A percentile compares a stretch with the other conserved stretches of the same genome.
Conservation (phyloP, 2,888 invertebrate genomes). For the Suillia variegata region DNA sequence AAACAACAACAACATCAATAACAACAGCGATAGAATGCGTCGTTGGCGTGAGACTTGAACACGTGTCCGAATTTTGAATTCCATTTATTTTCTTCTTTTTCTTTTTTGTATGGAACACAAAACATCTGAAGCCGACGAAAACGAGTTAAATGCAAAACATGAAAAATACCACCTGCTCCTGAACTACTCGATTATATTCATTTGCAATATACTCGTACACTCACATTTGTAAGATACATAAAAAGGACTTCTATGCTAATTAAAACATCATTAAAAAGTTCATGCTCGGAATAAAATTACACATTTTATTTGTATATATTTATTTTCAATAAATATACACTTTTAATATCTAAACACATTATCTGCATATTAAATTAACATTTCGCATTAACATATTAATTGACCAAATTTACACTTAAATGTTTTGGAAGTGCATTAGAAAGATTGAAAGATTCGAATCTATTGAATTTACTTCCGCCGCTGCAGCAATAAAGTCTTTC, state of each 20-base stretch:
- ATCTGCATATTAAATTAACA: neutral
- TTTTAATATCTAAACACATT: too few relatives aligned
- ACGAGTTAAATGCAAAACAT: neutral
- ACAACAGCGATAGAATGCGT: neutral
- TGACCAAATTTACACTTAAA: neutral
- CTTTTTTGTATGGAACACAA: too few relatives aligned
- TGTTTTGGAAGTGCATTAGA: neutral
- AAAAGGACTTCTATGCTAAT: too few relatives aligned
- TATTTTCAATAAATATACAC: too few relatives aligned
- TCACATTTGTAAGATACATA: too few relatives aligned
- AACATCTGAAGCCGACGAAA: neutral
- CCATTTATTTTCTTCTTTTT: neutral
- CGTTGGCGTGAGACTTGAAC: neutral
- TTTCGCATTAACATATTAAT: neutral
- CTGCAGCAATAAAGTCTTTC: neutral
- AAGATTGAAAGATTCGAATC: neutral
- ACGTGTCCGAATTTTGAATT: constrained; percentile 4
- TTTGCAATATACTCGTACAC: too few relatives aligned
- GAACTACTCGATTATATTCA: too few relatives aligned
- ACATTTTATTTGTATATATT: too few relatives aligned
- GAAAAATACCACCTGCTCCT: neutral
- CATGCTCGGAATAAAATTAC: too few relatives aligned
- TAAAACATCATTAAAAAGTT: too few relatives aligned
- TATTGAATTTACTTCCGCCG: neutral
- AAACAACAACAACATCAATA: too few relatives aligned